Evolutionary conservation across 2,113 vertebrate species (phyloP).

Genomic region (Lutjanus erythropterus): DNA sequence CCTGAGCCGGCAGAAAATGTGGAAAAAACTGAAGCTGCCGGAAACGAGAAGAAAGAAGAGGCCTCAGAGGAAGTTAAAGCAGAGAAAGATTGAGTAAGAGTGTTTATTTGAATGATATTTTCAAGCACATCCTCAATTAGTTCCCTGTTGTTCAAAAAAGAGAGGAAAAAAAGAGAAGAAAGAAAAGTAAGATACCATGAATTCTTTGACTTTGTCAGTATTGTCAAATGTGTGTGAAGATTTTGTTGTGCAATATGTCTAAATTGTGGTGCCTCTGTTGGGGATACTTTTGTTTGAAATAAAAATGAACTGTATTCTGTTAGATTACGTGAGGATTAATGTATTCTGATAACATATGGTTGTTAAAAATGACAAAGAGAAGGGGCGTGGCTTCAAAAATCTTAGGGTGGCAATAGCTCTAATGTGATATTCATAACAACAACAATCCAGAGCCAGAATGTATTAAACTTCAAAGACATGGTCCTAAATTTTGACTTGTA

Average conservation of each 20-base stretch:
- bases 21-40: conserved; percentile 45
- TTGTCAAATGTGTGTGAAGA: conserved; percentile 50
- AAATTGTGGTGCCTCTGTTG: conserved; percentile 43
- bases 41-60: conserved; percentile 54
- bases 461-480: neutral
- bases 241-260: conserved; percentile 63
- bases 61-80: conserved; percentile 60
- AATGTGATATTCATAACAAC: neutral
- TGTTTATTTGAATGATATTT: conserved; percentile 29
- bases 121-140: conserved; percentile 26
- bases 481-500: neutral
- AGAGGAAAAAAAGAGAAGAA: neutral
- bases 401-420: neutral
- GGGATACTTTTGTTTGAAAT: conserved; percentile 42
- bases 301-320: conserved; percentile 15
- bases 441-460: neutral
- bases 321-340: conserved; percentile 9
- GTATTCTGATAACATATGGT: conserved; percentile 15
- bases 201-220: conserved; percentile 55
- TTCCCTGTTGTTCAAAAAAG: conserved; percentile 18
- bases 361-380: neutral
- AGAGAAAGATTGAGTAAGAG: conserved; percentile 65
- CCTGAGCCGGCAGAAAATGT: conserved; percentile 39
- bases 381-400: too few relatives aligned
- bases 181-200: conserved; percentile 16